These are phyloP conservation scores for Euclidia mi DNA, from an alignment of 2,888 invertebrate genomes.

Conservation along the genomic window DNA sequence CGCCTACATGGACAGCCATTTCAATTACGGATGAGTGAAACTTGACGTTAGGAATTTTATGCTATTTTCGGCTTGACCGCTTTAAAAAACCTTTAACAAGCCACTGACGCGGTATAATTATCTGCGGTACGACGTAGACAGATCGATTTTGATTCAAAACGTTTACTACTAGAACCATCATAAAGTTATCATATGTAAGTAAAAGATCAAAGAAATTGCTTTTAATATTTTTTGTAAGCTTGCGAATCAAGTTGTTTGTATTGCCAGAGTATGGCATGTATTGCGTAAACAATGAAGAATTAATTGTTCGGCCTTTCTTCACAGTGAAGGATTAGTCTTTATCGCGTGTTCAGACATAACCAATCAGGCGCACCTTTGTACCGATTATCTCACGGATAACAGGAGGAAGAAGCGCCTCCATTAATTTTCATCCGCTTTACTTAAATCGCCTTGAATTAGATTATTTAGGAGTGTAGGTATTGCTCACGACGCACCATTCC, in stretches of 20 bases:
- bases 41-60: slow-evolving; percentile 70
- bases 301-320: slow-evolving; percentile 56
- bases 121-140: slow-evolving; percentile 24
- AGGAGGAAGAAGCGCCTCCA: slow-evolving; percentile 59
- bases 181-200: background rate
- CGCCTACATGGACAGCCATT: slow-evolving; percentile 59
- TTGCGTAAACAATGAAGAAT: slow-evolving; percentile 41
- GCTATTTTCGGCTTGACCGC: slow-evolving; percentile 74
- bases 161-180: background rate
- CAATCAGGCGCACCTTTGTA: slow-evolving; percentile 64
- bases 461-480: slow-evolving; percentile 66
- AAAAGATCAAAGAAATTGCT: slow-evolving; percentile 3
- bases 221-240: slow-evolving; percentile 1
- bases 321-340: slow-evolving; percentile 59
- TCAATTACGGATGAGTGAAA: slow-evolving; percentile 70
- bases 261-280: slow-evolving; percentile 1
- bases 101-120: slow-evolving; percentile 64
- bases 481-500: slow-evolving; percentile 45
- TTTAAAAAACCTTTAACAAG: slow-evolving; percentile 60
- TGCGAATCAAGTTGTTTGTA: background rate
- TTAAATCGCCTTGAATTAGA: slow-evolving; percentile 67
- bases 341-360: slow-evolving; percentile 69
- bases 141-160: slow-evolving; percentile 4
- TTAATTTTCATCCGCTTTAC: slow-evolving; percentile 74
- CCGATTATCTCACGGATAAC: slow-evolving; percentile 52